These are phyloP conservation scores for Salvelinus fontinalis DNA, from an alignment of 2,113 vertebrate species.

Conservation along the genomic window DNA sequence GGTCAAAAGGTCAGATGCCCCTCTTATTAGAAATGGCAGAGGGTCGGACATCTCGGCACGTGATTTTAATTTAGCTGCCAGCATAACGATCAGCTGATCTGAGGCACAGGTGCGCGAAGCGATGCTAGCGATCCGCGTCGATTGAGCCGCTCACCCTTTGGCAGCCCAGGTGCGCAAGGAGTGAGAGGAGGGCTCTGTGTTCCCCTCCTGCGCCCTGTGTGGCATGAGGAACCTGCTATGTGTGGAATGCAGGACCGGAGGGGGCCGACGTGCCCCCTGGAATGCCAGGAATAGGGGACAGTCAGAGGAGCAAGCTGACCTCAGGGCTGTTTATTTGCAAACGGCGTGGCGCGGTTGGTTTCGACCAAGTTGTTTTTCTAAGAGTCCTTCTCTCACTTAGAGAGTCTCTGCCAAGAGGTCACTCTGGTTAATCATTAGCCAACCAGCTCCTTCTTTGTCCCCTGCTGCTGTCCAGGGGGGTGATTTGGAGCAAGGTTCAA, in stretches of 20 bases:
- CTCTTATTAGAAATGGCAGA: too few species aligned
- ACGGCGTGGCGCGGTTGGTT: background rate
- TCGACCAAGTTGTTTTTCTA: background rate
- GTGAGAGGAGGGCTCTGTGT: constrained; percentile 10
- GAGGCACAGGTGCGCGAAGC: background rate
- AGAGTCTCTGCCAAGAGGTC: background rate
- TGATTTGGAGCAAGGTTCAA: background rate
- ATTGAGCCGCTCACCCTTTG: background rate
- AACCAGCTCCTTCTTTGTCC: background rate
- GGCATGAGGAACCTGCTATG: background rate
- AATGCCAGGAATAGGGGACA: constrained; percentile 13
- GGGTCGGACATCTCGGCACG: background rate
- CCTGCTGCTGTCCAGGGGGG: background rate
- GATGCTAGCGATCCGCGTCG: background rate
- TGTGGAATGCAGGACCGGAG: background rate
- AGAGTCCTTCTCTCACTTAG: background rate
- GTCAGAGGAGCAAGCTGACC: too few species aligned
- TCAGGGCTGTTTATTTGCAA: background rate
- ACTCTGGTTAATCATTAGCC: background rate
- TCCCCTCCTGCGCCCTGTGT: background rate
- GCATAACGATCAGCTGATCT: background rate
- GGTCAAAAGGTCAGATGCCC: too few species aligned
- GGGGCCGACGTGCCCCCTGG: background rate
- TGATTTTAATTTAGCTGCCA: background rate
- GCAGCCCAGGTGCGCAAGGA: background rate